Evolutionary conservation across 2,113 vertebrate species (phyloP).

Genomic region (Sturnira hondurensis): DNA sequence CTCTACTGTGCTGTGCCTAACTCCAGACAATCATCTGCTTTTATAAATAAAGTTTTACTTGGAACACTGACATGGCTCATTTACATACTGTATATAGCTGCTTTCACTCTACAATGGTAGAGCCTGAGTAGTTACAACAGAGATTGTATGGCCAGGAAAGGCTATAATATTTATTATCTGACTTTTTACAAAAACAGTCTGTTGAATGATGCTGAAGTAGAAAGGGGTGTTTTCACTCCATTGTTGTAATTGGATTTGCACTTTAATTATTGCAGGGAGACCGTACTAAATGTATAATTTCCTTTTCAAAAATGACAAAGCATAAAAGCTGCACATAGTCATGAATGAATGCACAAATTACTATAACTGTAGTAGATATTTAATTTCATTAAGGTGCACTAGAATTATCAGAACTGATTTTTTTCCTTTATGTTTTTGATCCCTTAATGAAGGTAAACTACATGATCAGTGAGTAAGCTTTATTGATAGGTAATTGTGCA

Average conservation of each 20-base stretch:
- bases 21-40: background rate
- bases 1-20: background rate
- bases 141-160: background rate
- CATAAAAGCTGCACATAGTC: background rate
- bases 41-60: background rate
- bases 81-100: background rate
- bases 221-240: background rate
- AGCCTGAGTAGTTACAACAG: background rate
- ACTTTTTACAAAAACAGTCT: background rate
- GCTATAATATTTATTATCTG: background rate
- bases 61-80: background rate
- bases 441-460: background rate
- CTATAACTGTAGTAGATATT: background rate
- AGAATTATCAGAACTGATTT: background rate
- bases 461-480: background rate
- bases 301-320: conserved; percentile 10
- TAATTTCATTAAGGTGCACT: background rate
- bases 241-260: background rate
- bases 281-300: background rate
- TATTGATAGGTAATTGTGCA: background rate
- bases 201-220: background rate
- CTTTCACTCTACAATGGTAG: background rate
- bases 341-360: background rate
- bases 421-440: background rate
- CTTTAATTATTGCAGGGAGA: background rate